phyloP scores from a whole-genome alignment of 2,888 invertebrate species.

The Gibbula magus region DNA sequence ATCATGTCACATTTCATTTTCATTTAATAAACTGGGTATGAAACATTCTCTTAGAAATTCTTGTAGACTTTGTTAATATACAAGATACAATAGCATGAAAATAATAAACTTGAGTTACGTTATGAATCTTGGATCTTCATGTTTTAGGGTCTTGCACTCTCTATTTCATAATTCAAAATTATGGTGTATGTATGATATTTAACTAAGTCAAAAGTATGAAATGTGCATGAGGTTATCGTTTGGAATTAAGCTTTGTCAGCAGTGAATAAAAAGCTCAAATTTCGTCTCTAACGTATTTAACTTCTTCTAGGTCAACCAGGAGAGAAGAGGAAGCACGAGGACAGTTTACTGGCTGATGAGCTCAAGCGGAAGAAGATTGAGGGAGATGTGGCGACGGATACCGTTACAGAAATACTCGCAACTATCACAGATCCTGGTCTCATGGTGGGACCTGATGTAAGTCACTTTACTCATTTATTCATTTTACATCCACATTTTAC shows the following conservation, averaged over 20 bases:
- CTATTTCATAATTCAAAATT: neutral
- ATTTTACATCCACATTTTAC: too few species aligned
- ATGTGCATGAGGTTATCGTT: too few species aligned
- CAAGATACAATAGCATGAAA: too few species aligned
- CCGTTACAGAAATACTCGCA: slow-evolving; percentile 87
- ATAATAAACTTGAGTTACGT: too few species aligned
- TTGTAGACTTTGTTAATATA: too few species aligned
- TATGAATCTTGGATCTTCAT: too few species aligned
- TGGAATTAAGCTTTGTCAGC: too few species aligned
- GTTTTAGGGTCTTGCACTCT: too few species aligned
- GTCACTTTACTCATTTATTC: slow-evolving; percentile 30
- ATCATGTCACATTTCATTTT: too few species aligned
- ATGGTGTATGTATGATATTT: neutral
- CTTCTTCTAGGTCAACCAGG: slow-evolving; percentile 34
- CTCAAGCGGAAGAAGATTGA: slow-evolving; percentile 70
- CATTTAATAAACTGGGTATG: too few species aligned
- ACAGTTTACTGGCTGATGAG: slow-evolving; percentile 52
- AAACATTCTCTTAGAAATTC: too few species aligned
- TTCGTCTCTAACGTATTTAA: neutral
- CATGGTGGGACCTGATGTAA: slow-evolving; percentile 87
- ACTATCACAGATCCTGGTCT: slow-evolving; percentile 85
- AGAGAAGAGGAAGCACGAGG: slow-evolving; percentile 68
- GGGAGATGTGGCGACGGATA: slow-evolving; percentile 85
- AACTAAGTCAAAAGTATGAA: neutral
- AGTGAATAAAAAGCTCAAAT: too few species aligned